Evolutionary conservation across 1,140 invertebrate genomes (phyloP).

Genomic region (Mya arenaria): DNA sequence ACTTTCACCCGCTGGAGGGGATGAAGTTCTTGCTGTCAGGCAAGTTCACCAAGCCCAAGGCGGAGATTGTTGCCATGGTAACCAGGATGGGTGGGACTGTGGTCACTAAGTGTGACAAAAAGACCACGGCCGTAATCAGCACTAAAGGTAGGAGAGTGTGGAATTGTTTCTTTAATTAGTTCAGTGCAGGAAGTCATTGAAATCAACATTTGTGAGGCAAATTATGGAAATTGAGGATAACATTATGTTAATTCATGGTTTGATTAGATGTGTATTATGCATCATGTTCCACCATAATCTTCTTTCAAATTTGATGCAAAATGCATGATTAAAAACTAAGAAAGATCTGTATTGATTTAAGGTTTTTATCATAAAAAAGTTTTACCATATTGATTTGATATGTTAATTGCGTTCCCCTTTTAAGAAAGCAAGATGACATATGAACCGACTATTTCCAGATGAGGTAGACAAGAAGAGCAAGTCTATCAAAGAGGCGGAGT

Average conservation of each 20-base stretch:
- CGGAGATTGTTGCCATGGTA: constrained; percentile 87
- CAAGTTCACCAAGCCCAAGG: constrained; percentile 83
- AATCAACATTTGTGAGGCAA: background rate
- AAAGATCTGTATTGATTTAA: too few species aligned
- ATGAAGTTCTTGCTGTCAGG: constrained; percentile 91
- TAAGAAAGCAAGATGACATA: too few species aligned
- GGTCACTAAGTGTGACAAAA: constrained; percentile 85
- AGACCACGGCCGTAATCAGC: constrained; percentile 89
- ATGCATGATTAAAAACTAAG: too few species aligned
- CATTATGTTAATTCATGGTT: too few species aligned
- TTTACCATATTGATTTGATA: too few species aligned
- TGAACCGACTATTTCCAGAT: constrained; percentile 79
- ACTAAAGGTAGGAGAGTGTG: constrained; percentile 82
- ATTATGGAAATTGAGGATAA: too few species aligned
- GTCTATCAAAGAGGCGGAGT: constrained; percentile 87
- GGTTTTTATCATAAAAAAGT: too few species aligned
- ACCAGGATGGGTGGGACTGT: constrained; percentile 89
- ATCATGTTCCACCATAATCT: too few species aligned
- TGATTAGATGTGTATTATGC: too few species aligned
- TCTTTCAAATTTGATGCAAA: too few species aligned
- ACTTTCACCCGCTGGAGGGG: constrained; percentile 86
- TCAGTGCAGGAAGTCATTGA: background rate
- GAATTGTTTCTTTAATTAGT: background rate
- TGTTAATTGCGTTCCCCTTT: too few species aligned
- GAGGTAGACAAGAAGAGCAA: constrained; percentile 87